Evolutionary conservation across 2,113 vertebrate genomes (phyloP).

Genomic region (Fregetta grallaria): DNA sequence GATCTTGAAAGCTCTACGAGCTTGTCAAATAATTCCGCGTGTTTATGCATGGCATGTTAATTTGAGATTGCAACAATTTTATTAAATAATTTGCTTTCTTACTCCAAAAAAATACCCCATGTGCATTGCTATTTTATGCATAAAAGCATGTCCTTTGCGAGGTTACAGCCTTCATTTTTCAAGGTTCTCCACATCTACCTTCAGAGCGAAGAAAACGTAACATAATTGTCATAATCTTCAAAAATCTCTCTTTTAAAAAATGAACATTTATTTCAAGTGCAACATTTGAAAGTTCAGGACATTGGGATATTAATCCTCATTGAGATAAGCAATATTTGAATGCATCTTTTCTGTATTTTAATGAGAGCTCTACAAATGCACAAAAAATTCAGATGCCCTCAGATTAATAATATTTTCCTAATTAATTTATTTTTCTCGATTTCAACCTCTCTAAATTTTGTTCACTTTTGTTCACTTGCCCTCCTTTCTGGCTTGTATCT

Average conservation of each 20-base stretch:
- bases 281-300: not conserved
- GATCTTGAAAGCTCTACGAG: not conserved
- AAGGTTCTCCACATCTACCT: not conserved
- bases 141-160: not conserved
- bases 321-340: not conserved
- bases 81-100: not conserved
- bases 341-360: not conserved
- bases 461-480: not conserved
- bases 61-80: not conserved
- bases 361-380: not conserved
- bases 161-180: not conserved
- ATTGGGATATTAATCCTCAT: not conserved
- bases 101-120: not conserved
- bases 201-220: not conserved
- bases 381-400: not conserved
- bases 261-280: not conserved
- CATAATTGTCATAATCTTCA: not conserved
- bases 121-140: not conserved
- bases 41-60: not conserved
- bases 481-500: not conserved
- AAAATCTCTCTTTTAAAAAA: not conserved
- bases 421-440: not conserved
- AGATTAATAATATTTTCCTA: not conserved
- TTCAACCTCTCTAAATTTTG: not conserved
- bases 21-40: not conserved